A percentile compares a stretch with the other conserved stretches of the same genome.
Conservation (phyloP, 2,888 invertebrate genomes). For the Acronicta leporina region DNA sequence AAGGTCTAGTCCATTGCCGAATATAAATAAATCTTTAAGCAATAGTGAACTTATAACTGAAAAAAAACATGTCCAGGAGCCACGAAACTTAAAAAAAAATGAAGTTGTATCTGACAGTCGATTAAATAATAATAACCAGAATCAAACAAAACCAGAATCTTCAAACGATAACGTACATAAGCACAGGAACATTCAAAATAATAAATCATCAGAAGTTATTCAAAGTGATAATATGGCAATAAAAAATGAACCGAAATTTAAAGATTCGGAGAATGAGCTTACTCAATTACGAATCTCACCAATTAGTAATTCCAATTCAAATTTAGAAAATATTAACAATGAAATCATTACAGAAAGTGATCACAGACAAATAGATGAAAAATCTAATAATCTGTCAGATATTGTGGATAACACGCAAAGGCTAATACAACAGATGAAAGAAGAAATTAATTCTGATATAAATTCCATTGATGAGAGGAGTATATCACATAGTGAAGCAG, state of each 20-base stretch:
- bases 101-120: not conserved
- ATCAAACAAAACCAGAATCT: not conserved
- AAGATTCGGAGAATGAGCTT: not conserved
- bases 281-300: constrained; percentile 1
- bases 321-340: constrained; percentile 6
- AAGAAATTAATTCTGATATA: constrained; percentile 90
- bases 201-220: constrained; percentile 10
- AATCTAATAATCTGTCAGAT: constrained; percentile 81
- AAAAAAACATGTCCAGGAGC: constrained; percentile 4
- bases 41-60: constrained; percentile 12
- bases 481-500: constrained; percentile 84
- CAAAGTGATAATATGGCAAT: constrained; percentile 3
- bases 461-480: constrained; percentile 83
- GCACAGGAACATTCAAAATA: constrained; percentile 2
- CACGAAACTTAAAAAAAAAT: constrained; percentile 8
- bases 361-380: constrained; percentile 63
- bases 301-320: constrained; percentile 1
- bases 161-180: constrained; percentile 1
- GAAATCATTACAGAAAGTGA: constrained; percentile 10
- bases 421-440: constrained; percentile 91
- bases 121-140: not conserved
- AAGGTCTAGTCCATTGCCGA: constrained; percentile 80
- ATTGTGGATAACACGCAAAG: constrained; percentile 90
- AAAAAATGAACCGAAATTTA: constrained; percentile 7
- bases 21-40: constrained; percentile 56